Base-by-base conservation (phyloP, 1,140 invertebrate genomes). In the Sipha flava region DNA sequence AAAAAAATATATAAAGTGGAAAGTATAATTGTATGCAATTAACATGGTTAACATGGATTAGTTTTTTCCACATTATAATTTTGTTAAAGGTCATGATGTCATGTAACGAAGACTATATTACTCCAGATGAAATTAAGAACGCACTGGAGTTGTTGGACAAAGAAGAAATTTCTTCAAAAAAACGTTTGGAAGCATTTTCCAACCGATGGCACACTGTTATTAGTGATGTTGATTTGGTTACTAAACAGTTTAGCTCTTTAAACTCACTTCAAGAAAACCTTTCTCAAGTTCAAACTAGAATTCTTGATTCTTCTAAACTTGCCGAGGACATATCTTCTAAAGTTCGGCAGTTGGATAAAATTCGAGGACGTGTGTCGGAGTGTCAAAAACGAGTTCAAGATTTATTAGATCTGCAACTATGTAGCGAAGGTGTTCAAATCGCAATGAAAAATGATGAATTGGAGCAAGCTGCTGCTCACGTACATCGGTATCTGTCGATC, bases 301-400 rank as follows among this genome's bases (percentile, higher is more conserved):
- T 77, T 43, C 73, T 59, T 16, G 73, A 77, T 43, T 77, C 97
- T 3, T 95, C 96, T 54, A 89, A 90, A 40, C 87, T 98, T 68
- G 96, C 96, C 3, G 93, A 96, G 84, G 95, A 95, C 87, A 96
- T 98, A 23, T 98, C 95, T 84, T 93, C 93, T 37, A 98, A 98
- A 92, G 97, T 99, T 14, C 89, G 96, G 62, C 92, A 95, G 80
- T 86, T 99, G 29, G 98, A 99, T 88, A 87, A 94, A 64, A 96
- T 96, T 1, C 93, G 98, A 82, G 96, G 94, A 82, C 89, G 95
- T 82, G 98, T 98, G 0, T 94, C 94, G 21, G 94, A 97, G 83
- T 98, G 95, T 85, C 95, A 99, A 84, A 92, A 94, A 83, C 88
- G 96, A 81, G 96, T 99, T 0, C 95, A 97, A 84, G 98, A 99